Conservation (phyloP, 2,113 vertebrate species). For the Apaloderma vittatum region DNA sequence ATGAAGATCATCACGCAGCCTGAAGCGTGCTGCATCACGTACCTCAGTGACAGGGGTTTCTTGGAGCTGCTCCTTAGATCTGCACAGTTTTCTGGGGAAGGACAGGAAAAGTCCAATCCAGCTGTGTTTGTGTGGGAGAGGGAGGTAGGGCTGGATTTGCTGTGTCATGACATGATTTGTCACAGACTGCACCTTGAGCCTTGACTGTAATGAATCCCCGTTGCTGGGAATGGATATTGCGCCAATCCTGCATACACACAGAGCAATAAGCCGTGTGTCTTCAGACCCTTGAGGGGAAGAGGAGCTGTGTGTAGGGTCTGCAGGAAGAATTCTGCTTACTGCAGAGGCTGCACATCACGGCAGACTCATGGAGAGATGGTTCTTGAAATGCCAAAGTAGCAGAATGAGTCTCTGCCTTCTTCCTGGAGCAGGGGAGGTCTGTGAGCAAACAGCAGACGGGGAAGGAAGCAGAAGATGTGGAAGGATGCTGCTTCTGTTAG, state of each 20-base stretch:
- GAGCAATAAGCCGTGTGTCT: neutral
- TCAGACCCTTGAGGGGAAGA: neutral
- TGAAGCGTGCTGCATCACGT: neutral
- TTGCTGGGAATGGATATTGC: neutral
- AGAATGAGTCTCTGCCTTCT: neutral
- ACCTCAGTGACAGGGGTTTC: neutral
- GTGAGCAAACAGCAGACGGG: neutral
- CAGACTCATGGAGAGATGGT: neutral
- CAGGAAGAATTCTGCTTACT: neutral
- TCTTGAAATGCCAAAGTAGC: neutral
- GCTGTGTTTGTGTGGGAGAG: neutral
- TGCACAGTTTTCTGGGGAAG: neutral
- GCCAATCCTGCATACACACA: neutral
- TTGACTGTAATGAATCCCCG: neutral
- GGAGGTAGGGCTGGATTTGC: neutral
- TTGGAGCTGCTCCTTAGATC: neutral
- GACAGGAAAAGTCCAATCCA: neutral
- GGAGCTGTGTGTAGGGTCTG: neutral
- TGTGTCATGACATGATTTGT: neutral
- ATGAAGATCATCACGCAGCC: neutral
- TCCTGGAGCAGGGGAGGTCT: neutral
- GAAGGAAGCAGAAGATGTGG: neutral
- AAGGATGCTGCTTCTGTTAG: neutral
- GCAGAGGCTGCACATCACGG: neutral
- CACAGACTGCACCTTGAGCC: neutral